These are phyloP conservation scores for Dicrostonyx torquatus DNA, from an alignment of 2,797 vertebrate species.

Conservation along the genomic window DNA sequence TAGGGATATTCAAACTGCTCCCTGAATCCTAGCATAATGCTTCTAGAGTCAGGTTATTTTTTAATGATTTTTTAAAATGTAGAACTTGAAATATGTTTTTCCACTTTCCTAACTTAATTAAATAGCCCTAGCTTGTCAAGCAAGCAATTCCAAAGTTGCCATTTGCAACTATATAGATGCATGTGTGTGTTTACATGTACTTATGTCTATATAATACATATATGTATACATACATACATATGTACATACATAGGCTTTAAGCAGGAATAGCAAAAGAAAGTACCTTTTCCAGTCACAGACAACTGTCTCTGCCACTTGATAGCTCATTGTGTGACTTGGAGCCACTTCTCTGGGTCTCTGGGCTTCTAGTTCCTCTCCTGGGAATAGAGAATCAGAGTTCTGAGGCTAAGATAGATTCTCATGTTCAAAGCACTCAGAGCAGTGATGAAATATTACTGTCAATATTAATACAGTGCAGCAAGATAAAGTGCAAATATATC, in stretches of 20 bases:
- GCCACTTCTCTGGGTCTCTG: not conserved
- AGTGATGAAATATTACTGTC: not conserved
- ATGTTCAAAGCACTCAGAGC: not conserved
- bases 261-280: not conserved
- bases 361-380: not conserved
- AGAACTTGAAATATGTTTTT: slow-evolving; percentile 14
- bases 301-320: not conserved
- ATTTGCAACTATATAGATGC: not conserved
- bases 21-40: not conserved
- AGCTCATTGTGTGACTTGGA: not conserved
- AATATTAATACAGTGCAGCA: not conserved
- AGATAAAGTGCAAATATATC: slow-evolving; percentile 2
- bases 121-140: slow-evolving; percentile 1
- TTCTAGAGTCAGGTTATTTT: not conserved
- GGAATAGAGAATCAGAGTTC: not conserved
- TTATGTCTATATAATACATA: not conserved
- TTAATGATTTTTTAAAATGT: not conserved
- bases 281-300: not conserved
- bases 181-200: not conserved
- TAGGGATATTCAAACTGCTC: slow-evolving; percentile 45
- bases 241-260: not conserved
- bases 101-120: slow-evolving; percentile 15
- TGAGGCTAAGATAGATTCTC: not conserved
- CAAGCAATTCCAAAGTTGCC: not conserved
- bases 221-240: too few species aligned